Conservation (phyloP, 2,113 vertebrate genomes). For the Silurus meridionalis region DNA sequence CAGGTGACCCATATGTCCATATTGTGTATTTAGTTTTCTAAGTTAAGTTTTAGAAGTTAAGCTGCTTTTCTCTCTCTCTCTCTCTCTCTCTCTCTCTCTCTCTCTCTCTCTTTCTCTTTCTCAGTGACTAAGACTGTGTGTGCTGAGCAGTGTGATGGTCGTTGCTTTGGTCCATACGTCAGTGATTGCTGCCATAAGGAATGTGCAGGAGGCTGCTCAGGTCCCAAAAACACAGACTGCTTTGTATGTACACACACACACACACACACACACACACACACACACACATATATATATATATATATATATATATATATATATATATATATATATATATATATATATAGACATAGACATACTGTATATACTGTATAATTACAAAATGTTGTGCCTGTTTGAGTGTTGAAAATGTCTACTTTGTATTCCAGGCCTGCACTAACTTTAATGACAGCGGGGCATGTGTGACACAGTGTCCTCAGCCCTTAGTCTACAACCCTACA, state of each 20-base stretch:
- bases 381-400: too few species aligned
- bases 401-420: background rate
- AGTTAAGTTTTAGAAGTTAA: too few species aligned
- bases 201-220: constrained; percentile 93
- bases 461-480: constrained; percentile 96
- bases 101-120: constrained; percentile 1
- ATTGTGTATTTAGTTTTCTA: too few species aligned
- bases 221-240: constrained; percentile 96
- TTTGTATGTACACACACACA: constrained; percentile 79
- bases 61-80: too few species aligned
- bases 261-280: constrained; percentile 26
- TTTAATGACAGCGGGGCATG: constrained; percentile 98
- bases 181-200: constrained; percentile 98
- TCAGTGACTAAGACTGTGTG: constrained; percentile 95
- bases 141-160: constrained; percentile 93
- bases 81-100: background rate
- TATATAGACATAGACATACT: too few species aligned
- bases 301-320: background rate
- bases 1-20: background rate
- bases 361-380: too few species aligned
- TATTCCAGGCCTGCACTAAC: constrained; percentile 92
- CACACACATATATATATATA: background rate
- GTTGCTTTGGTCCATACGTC: constrained; percentile 94
- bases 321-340: background rate
- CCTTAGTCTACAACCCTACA: constrained; percentile 94